phyloP scores from a whole-genome alignment of 1,140 invertebrate genomes.

The Epicauta chinensis region DNA sequence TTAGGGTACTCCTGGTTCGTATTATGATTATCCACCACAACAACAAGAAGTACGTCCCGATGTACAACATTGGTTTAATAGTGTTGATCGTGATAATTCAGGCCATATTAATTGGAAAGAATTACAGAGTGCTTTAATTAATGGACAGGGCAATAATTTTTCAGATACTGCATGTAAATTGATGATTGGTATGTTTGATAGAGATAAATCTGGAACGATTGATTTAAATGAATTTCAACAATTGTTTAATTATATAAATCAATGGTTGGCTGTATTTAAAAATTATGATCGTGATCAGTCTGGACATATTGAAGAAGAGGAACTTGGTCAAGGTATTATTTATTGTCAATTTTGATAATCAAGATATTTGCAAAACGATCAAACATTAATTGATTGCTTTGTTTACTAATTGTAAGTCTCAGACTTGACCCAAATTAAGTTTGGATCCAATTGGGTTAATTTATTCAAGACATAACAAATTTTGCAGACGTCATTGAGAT shows the following conservation, averaged over 20 bases:
- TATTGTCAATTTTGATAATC: conserved; percentile 4
- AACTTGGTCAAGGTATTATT: conserved; percentile 68
- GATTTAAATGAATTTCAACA: conserved; percentile 80
- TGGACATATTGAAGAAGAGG: conserved; percentile 73
- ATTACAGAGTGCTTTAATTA: conserved; percentile 75
- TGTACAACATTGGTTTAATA: conserved; percentile 73
- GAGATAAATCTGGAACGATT: conserved; percentile 78
- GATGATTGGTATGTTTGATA: conserved; percentile 94
- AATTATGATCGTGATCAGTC: conserved; percentile 77
- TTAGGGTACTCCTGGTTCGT: neutral
- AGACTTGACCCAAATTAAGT: no score
- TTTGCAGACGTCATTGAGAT: no score
- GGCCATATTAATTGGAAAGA: conserved; percentile 75
- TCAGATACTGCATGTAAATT: conserved; percentile 76
- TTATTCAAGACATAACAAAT: no score
- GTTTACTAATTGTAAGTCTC: no score
- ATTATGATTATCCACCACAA: neutral
- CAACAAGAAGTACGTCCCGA: conserved; percentile 49
- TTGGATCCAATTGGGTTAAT: no score
- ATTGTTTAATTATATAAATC: conserved; percentile 82
- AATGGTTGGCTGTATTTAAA: conserved; percentile 78
- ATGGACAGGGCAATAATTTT: conserved; percentile 80
- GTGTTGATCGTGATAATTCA: conserved; percentile 74
- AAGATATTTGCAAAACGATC: neutral
- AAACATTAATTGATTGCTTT: no score